Evolutionary conservation across 2,888 invertebrate species (phyloP), one percentile per base, ranked within the genome.

Genomic region (Ceriagrion tenellum): DNA sequence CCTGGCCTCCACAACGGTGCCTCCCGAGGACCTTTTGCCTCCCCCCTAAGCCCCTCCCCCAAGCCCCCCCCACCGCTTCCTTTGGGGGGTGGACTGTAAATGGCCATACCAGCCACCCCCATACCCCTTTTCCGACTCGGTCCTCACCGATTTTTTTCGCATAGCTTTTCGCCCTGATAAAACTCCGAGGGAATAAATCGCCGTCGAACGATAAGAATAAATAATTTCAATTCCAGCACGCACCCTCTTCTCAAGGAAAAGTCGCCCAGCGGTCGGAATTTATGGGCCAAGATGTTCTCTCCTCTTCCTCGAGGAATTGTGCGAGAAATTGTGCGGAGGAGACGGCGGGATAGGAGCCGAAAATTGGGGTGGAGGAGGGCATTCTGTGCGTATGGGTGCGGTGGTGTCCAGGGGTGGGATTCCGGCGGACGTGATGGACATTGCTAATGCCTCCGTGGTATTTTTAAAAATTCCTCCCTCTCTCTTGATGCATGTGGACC

Each of bases 121-220:
- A n/a, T n/a, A n/a, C n/a, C 26, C 69, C 69, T n/a, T 20, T 59
- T 59, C 20, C 59, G 13, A 59, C 59, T 69, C 69, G n/a, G 26
- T 35, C 35, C 16, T n/a, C 35, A 1, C n/a, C 4, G 69, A 35
- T 81, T 81, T 81, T 20, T 81, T 81, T n/a, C 81, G 3, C 81
- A 35, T 20, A 26, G 69, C 35, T 81, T n/a, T n/a, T 81, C 81
- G 13, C 81, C 35, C 35, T 35, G 81, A 81, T 81, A 81, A 18
- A 30, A n/a, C 30, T 12, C 81, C 81, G 35, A 35, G 26, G 26
- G 81, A 35, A 81, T 81, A 35, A 81, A 81, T 81, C 81, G 81
- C 81, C 81, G 81, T 81, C 35, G 30, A 81, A 81, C 35, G 81
- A 81, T 81, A 81, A 81, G 81, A 81, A 81, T 81, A 81, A 81